Evolutionary conservation across 2,797 vertebrate genomes (phyloP).

Genomic region (Rhabdophis nuchalis): DNA sequence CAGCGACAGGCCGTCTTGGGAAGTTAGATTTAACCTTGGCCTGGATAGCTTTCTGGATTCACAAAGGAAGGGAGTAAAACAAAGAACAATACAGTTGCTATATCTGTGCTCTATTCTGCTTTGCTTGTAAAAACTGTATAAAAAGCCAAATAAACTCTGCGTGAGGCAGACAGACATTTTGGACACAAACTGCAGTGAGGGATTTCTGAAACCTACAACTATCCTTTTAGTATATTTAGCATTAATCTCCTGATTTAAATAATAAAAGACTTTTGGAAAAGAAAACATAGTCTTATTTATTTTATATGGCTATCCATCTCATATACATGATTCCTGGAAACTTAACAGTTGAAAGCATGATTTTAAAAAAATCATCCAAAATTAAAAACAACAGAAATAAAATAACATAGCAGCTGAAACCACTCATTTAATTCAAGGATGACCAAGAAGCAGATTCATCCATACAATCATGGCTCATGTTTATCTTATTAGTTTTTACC

Average conservation of each 20-base stretch:
- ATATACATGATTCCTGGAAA: background rate
- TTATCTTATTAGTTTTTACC: background rate
- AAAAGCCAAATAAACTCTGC: too few relatives aligned
- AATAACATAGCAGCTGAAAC: background rate
- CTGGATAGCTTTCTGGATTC: too few relatives aligned
- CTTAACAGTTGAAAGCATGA: background rate
- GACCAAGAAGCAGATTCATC: background rate
- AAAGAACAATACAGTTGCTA: too few relatives aligned
- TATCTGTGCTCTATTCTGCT: too few relatives aligned
- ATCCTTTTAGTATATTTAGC: background rate
- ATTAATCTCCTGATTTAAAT: background rate
- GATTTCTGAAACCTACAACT: too few relatives aligned
- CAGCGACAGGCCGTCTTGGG: too few relatives aligned
- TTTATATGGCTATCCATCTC: background rate
- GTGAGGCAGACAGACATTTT: too few relatives aligned
- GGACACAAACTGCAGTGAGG: too few relatives aligned
- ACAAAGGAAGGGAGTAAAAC: too few relatives aligned
- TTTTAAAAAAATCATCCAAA: background rate
- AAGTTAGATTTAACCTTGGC: too few relatives aligned
- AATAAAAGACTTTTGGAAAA: background rate
- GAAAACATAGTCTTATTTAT: background rate
- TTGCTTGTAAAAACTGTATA: too few relatives aligned
- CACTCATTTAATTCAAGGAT: background rate
- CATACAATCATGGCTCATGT: background rate
- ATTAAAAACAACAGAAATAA: background rate